Percentiles rank a stretch among this genome's conserved stretches.
phyloP scores from a whole-genome alignment of 2,888 invertebrate species.

The Helleia helle region DNA sequence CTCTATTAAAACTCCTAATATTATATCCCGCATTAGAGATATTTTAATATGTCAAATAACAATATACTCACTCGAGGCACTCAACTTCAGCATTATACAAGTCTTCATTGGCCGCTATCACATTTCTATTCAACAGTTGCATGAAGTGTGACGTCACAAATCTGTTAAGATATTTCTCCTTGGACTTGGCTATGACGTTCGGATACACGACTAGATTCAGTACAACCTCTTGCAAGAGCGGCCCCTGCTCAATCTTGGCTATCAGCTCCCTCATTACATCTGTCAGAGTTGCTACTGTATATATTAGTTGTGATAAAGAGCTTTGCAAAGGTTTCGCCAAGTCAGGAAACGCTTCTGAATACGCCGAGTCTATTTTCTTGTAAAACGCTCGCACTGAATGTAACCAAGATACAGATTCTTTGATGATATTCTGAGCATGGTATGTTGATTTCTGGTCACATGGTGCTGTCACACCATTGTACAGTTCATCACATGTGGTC shows the following conservation, averaged over 20 bases:
- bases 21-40: no score
- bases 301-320: conserved; percentile 78
- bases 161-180: conserved; percentile 50
- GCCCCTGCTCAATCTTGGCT: conserved; percentile 41
- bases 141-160: conserved; percentile 52
- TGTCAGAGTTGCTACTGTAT: conserved; percentile 75
- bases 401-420: conserved; percentile 65
- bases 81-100: conserved; percentile 41
- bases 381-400: conserved; percentile 72
- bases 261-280: conserved; percentile 65
- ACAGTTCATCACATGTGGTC: conserved; percentile 30
- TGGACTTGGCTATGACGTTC: conserved; percentile 31
- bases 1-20: no score
- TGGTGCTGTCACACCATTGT: conserved; percentile 25
- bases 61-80: conserved; percentile 63
- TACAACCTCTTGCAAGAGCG: conserved; percentile 35
- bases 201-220: conserved; percentile 70
- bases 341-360: conserved; percentile 83
- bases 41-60: no score
- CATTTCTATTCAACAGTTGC: conserved; percentile 42
- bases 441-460: conserved; percentile 25
- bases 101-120: conserved; percentile 25
- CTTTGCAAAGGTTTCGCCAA: conserved; percentile 81
- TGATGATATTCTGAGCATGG: conserved; percentile 40
- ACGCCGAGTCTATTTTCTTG: conserved; percentile 67